A percentile compares a stretch with the other conserved stretches of the same genome.
These are phyloP conservation scores for Alviniconcha marisindica DNA, from an alignment of 1,140 invertebrate genomes.

Conservation along the genomic window DNA sequence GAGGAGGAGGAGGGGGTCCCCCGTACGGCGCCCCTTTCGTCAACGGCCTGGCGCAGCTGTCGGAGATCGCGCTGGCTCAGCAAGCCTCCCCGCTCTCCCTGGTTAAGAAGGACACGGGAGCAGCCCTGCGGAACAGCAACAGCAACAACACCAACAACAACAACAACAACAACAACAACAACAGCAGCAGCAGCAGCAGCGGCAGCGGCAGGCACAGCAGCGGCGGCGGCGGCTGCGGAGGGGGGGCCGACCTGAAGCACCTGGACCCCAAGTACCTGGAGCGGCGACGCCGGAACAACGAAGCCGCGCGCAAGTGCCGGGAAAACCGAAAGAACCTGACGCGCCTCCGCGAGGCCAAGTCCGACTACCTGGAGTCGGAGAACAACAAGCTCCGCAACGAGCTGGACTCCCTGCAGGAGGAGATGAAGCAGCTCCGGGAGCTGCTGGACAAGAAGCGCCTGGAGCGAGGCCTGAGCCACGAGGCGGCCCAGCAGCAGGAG, in stretches of 20 bases:
- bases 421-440: slow-evolving; percentile 91
- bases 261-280: slow-evolving; percentile 68
- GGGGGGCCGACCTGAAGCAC: slow-evolving; percentile 44
- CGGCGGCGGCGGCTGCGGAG: background rate
- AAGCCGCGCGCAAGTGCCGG: slow-evolving; percentile 71
- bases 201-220: background rate
- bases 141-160: too few species aligned
- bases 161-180: background rate
- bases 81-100: slow-evolving; percentile 60
- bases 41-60: slow-evolving; percentile 69
- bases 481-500: slow-evolving; percentile 6
- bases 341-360: slow-evolving; percentile 76
- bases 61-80: slow-evolving; percentile 67
- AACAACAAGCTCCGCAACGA: slow-evolving; percentile 87
- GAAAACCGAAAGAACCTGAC: slow-evolving; percentile 72
- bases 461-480: slow-evolving; percentile 53
- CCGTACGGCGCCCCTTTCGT: slow-evolving; percentile 43
- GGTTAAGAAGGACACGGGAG: slow-evolving; percentile 50
- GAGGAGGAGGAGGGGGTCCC: too few species aligned
- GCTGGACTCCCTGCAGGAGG: slow-evolving; percentile 90
- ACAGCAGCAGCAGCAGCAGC: background rate
- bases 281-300: slow-evolving; percentile 70
- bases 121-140: background rate
- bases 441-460: slow-evolving; percentile 75
- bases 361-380: slow-evolving; percentile 79